Evolutionary conservation across 2,888 invertebrate genomes (phyloP).

Genomic region (Troides oblongomaculatus): DNA sequence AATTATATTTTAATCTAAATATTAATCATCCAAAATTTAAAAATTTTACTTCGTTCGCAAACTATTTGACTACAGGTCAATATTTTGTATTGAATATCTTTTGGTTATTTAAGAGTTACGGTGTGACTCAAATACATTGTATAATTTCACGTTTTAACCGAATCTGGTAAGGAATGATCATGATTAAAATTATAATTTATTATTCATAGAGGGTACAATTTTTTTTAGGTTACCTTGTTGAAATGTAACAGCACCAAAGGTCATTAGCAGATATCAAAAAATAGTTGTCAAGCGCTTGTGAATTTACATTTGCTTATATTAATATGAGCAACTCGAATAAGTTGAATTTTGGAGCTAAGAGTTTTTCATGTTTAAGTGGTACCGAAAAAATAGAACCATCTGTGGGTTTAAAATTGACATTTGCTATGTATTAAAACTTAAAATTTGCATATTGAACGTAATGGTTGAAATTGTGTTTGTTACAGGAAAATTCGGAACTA

Average conservation of each 20-base stretch:
- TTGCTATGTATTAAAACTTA: not conserved
- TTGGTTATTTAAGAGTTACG: too few species aligned
- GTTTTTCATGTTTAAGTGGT: constrained; percentile 9
- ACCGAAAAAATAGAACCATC: constrained; percentile 2
- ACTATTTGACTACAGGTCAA: too few species aligned
- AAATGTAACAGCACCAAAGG: constrained; percentile 10
- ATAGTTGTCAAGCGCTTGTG: constrained; percentile 8
- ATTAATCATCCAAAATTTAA: too few species aligned
- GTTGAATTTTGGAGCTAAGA: constrained; percentile 11
- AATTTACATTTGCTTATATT: constrained; percentile 17
- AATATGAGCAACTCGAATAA: constrained; percentile 3
- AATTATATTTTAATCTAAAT: too few species aligned
- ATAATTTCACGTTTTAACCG: too few species aligned
- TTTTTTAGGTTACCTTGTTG: constrained; percentile 14
- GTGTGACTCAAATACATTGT: too few species aligned
- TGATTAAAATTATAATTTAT: too few species aligned
- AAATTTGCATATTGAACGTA: not conserved
- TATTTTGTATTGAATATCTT: too few species aligned
- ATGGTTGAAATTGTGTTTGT: not conserved
- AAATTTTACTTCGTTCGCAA: too few species aligned
- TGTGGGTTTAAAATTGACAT: constrained; percentile 13
- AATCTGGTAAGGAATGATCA: too few species aligned
- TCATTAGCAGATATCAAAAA: constrained; percentile 9
- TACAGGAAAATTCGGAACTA: constrained; percentile 6
- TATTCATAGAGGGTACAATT: constrained; percentile 8